Evolutionary conservation across 1,140 invertebrate genomes (phyloP), one percentile per base, ranked within the genome.

Genomic region (Trissolcus basalis): DNA sequence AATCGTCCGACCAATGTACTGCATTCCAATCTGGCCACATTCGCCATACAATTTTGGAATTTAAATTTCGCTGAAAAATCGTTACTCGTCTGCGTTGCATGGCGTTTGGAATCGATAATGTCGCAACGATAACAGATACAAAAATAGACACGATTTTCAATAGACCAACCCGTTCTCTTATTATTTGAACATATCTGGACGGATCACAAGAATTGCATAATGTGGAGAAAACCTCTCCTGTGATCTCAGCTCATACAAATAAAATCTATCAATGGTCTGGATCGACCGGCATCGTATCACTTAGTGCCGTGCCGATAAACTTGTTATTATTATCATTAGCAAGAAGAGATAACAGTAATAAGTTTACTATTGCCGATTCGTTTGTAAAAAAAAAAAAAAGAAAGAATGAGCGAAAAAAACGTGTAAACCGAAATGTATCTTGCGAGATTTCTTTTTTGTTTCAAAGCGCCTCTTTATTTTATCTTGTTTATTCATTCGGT

Each of bases 291-390:
- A 61, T 68, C 55, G 41, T 63, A 68, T 75, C 64, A 14, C n/a
- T 58, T 63, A 56, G 54, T 50, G 51, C 44, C 39, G 45, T 15
- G 43, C 36, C 19, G 61, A 61, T 74, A 67, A 74, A 67, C 63
- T 67, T 47, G 49, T 67, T 75, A 49, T 64, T 74, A 51, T 74
- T 68, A 63, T 63, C 72, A 39, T 69, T 59, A 53, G 50, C 14
- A 10, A 11, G 33, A 10, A 12, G 7, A 53, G 72, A 75, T 75
- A 69, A 59, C 16, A 64, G 50, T 54, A 63, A 64, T 58, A 69
- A 58, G 33, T 75, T 64, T 75, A 69, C 59, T 75, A 63, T 56
- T 50, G 14, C 43, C 15, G 14, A 58, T 64, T 64, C 27, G 33
- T 59, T 59, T 67, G 11, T 32, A 54, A 54, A 54, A 59, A 59